Percentiles rank a stretch among this genome's conserved stretches.
Evolutionary conservation across 2,113 vertebrate genomes (phyloP).

Genomic region (Eubucco bourcierii): DNA sequence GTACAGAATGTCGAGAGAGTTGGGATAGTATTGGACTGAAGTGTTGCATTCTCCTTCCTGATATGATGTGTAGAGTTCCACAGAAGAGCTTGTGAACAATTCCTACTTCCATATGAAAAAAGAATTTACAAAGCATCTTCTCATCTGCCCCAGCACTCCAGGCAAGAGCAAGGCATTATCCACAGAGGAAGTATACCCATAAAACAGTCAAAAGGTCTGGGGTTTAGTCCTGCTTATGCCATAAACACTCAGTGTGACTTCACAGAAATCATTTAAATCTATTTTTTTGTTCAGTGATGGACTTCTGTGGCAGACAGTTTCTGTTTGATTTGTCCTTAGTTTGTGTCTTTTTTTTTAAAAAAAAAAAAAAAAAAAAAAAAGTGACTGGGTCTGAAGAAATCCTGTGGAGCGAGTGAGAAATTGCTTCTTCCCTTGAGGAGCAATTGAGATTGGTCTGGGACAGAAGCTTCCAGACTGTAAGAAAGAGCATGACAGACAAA

Average conservation of each 20-base stretch:
- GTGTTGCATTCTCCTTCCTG: background rate
- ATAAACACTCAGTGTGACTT: slow-evolving; percentile 36
- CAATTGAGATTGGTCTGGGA: slow-evolving; percentile 2
- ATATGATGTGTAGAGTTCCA: background rate
- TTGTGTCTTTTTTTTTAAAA: background rate
- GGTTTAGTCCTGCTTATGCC: slow-evolving; percentile 11
- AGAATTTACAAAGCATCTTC: slow-evolving; percentile 1
- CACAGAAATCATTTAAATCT: background rate
- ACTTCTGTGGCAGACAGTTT: slow-evolving; percentile 14
- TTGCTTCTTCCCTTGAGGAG: slow-evolving; percentile 44
- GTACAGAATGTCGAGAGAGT: background rate
- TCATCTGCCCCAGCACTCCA: background rate
- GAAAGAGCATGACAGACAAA: slow-evolving; percentile 32
- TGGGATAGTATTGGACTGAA: background rate
- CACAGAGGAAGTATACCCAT: background rate
- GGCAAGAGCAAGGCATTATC: background rate
- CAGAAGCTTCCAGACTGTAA: slow-evolving; percentile 42
- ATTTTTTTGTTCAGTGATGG: background rate
- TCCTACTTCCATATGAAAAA: background rate
- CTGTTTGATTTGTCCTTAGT: background rate
- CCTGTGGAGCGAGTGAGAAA: slow-evolving; percentile 31
- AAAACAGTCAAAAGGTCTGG: background rate
- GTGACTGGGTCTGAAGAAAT: slow-evolving; percentile 26
- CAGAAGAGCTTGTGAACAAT: background rate
- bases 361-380: slow-evolving; percentile 22